A percentile compares a stretch with the other conserved stretches of the same genome.
phyloP scores from a whole-genome alignment of 1,140 invertebrate species.

The Tribolium castaneum region DNA sequence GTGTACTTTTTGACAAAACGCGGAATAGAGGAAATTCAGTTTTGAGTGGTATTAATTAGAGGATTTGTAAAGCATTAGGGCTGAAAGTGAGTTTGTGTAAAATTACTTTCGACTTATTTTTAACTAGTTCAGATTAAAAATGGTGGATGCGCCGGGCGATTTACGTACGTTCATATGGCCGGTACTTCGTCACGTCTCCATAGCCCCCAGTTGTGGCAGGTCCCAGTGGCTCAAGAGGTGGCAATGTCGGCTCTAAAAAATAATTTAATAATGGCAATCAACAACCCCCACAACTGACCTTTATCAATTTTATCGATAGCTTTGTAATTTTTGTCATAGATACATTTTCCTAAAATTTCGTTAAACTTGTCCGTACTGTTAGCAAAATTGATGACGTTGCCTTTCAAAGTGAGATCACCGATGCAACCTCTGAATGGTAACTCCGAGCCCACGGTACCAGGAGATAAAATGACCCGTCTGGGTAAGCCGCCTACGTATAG shows the following conservation, averaged over 20 bases:
- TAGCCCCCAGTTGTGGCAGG: not conserved
- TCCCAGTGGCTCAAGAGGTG: constrained; percentile 24
- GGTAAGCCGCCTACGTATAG: constrained; percentile 91
- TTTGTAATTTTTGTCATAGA: constrained; percentile 56
- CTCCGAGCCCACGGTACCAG: constrained; percentile 61
- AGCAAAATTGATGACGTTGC: constrained; percentile 84
- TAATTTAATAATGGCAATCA: not conserved
- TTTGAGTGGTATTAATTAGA: no score
- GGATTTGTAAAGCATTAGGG: no score
- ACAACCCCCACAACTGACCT: constrained; percentile 42
- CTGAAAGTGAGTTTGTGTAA: no score
- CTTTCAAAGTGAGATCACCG: constrained; percentile 87
- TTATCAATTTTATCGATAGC: constrained; percentile 53
- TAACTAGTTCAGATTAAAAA: constrained; percentile 41
- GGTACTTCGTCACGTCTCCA: not conserved
- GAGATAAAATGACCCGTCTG: constrained; percentile 64
- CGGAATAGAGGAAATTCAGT: no score
- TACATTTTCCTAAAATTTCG: constrained; percentile 75
- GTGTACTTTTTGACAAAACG: no score
- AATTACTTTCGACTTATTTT: no score
- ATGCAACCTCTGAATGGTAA: constrained; percentile 84
- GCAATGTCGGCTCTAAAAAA: constrained; percentile 47
- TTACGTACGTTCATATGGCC: not conserved
- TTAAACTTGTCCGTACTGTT: constrained; percentile 73
- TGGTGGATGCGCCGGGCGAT: constrained; percentile 48